Base-by-base conservation (phyloP, 2,797 vertebrate genomes). In the Octomys mimax region DNA sequence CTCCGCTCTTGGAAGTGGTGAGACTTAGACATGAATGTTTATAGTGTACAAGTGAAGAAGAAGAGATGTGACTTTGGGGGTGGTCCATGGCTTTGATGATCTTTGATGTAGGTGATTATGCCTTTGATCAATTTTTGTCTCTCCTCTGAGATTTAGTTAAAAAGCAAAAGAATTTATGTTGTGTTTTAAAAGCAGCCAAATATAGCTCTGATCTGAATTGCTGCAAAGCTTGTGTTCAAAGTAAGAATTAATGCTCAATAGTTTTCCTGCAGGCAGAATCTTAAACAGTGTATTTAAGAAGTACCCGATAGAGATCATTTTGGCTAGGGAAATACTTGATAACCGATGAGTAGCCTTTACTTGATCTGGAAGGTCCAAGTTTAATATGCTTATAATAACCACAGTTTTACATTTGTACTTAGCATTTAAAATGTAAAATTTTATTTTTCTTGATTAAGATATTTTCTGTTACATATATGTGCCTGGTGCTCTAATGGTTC, bases 81-180 rank as follows among this genome's bases (percentile, higher is more conserved):
- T 83, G 42, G 2, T 64, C 71, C 42, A 7, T 16, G 71, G 46
- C n/a, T 71, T 71, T 68, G 66, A n/a, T 68, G n/a, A 9, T 24
- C n/a, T 70, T 70, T 73, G 70, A 10, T 73, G 70, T 73, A 24
- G 86, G 49, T 75, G 91, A 68, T 75, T 87, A 10, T 93, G 39
- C 86, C 61, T 80, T 18, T 73, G 46, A 70, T 64, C 33, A 87
- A 36, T 94, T 89, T 71, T 2, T 66, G 16, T 77, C 39, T 78
- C 54, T 94, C 31, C 42, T 92, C 19, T 93, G 73, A n/a, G 19
- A 81, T 87, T 96, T 71, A 75, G 78, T 33, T 75, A 52, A 89
- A 96, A 94, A 94, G 42, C 82, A 71, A 77, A 92, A 92, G 39
- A 84, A 39, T 5, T 0, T 75, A 52, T 75, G 28, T 57, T 59